Evolutionary conservation across 2,888 invertebrate genomes (phyloP).

Genomic region (Eristalinus sepulchralis): DNA sequence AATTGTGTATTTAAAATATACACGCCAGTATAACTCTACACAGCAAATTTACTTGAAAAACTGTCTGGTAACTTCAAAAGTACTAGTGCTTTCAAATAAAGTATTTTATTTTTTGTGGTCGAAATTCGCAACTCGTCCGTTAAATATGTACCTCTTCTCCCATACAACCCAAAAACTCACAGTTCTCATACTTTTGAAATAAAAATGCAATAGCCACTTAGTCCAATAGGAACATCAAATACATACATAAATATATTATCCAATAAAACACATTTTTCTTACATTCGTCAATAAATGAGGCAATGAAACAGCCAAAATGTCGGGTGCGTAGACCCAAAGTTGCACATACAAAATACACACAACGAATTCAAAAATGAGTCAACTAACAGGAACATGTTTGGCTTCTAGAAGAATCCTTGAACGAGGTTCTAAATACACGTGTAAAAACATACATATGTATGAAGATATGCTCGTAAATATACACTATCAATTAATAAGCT

Average conservation of each 20-base stretch:
- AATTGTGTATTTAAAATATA: too few relatives aligned
- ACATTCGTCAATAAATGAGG: background rate
- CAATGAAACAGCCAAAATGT: background rate
- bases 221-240: conserved; percentile 24
- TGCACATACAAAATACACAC: conserved; percentile 7
- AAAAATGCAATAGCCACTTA: background rate
- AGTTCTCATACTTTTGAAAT: background rate
- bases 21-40: too few relatives aligned
- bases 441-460: background rate
- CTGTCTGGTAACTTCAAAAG: too few relatives aligned
- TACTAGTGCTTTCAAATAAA: too few relatives aligned
- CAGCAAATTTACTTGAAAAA: too few relatives aligned
- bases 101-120: too few relatives aligned
- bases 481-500: background rate
- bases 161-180: too few relatives aligned
- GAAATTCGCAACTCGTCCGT: too few relatives aligned
- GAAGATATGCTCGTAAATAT: background rate
- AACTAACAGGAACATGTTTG: conserved; percentile 21
- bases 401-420: background rate
- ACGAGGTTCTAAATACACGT: background rate
- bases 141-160: too few relatives aligned
- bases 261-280: background rate
- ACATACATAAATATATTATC: background rate
- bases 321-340: background rate
- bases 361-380: conserved; percentile 2